phyloP scores from a whole-genome alignment of 1,140 invertebrate species.

The Copidosoma floridanum region DNA sequence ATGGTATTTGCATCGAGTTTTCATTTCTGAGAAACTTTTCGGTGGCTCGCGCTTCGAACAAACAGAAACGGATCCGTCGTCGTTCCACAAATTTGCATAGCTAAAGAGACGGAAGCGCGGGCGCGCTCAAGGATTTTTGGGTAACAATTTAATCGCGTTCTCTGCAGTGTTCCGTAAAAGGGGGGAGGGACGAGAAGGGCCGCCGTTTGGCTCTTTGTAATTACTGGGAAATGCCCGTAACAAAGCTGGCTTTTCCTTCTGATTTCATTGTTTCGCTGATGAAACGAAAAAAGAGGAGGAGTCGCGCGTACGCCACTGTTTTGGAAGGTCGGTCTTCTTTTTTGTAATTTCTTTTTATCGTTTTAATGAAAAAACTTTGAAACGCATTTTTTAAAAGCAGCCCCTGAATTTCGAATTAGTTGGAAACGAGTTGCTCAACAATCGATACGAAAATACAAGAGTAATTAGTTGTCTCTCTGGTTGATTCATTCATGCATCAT shows the following conservation, averaged over 20 bases:
- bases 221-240: conserved; percentile 19
- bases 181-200: neutral
- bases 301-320: neutral
- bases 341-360: neutral
- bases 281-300: conserved; percentile 24
- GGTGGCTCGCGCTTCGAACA: too few relatives aligned
- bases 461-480: too few relatives aligned
- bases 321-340: neutral
- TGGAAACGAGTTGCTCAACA: too few relatives aligned
- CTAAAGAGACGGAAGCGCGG: neutral
- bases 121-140: neutral
- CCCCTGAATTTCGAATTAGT: too few relatives aligned
- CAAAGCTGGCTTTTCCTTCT: conserved; percentile 33
- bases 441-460: too few relatives aligned
- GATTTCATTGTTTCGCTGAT: conserved; percentile 41
- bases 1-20: too few relatives aligned
- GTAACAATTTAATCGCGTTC: conserved; percentile 33
- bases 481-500: too few relatives aligned
- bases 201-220: conserved; percentile 5
- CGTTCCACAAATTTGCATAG: neutral
- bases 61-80: neutral
- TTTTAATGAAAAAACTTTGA: too few relatives aligned
- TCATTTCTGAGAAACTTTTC: too few relatives aligned
- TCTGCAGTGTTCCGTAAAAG: conserved; percentile 16
- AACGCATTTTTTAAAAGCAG: too few relatives aligned